A percentile compares a stretch with the other conserved stretches of the same genome.
Conservation (phyloP, 2,113 vertebrate genomes). For the Cebus imitator region DNA sequence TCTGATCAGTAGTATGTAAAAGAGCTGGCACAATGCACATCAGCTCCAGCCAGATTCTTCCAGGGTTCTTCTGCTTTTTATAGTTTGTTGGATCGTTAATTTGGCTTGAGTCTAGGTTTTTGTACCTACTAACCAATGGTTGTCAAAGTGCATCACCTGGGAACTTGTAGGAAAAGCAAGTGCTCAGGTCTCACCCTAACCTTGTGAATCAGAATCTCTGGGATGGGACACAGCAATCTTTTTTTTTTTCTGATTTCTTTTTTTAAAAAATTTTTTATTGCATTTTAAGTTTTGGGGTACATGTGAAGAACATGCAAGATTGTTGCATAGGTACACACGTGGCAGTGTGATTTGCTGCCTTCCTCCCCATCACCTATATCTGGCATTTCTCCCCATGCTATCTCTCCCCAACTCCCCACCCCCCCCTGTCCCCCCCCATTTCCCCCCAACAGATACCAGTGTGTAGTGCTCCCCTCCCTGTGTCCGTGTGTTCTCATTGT, state of each 20-base stretch:
- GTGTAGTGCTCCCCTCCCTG: too few species aligned
- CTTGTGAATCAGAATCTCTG: not conserved
- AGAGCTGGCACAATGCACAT: not conserved
- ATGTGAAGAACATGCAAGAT: too few species aligned
- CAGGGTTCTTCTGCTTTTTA: not conserved
- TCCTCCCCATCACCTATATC: too few species aligned
- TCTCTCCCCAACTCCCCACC: too few species aligned
- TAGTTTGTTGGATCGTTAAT: not conserved
- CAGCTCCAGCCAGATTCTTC: not conserved
- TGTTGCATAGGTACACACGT: too few species aligned
- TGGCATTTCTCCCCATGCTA: too few species aligned
- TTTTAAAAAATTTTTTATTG: too few species aligned
- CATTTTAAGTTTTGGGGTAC: too few species aligned
- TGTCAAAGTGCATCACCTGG: not conserved
- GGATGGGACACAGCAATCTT: not conserved
- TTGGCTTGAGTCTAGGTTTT: not conserved
- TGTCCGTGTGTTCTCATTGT: too few species aligned
- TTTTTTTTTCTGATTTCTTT: not conserved
- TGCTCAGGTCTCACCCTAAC: not conserved
- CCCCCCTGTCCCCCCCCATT: too few species aligned
- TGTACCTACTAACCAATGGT: not conserved
- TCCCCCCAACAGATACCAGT: too few species aligned
- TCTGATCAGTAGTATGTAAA: not conserved
- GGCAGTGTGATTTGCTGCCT: too few species aligned
- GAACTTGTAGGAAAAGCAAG: not conserved